These are phyloP conservation scores for Saguinus midas DNA, from an alignment of 2,113 vertebrate genomes.

Conservation along the genomic window DNA sequence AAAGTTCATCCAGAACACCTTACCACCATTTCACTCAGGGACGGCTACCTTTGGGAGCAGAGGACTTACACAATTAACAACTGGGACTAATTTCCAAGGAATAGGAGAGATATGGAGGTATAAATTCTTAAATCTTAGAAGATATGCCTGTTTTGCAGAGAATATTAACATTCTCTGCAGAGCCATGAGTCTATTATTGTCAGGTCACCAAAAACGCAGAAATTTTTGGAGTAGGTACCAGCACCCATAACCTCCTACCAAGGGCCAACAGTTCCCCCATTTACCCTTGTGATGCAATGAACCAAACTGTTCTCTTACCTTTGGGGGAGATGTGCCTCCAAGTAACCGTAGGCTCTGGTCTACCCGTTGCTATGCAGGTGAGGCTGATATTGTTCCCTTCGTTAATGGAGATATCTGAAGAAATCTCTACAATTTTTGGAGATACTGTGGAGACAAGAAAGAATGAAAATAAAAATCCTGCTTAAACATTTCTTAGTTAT, in stretches of 20 bases:
- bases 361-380: slow-evolving; percentile 94
- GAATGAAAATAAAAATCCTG: slow-evolving; percentile 47
- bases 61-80: background rate
- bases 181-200: background rate
- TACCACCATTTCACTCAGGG: background rate
- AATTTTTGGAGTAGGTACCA: accelerated
- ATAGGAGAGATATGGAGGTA: background rate
- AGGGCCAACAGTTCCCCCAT: background rate
- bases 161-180: background rate
- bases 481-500: background rate
- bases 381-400: slow-evolving; percentile 96
- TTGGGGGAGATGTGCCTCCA: slow-evolving; percentile 95
- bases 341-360: slow-evolving; percentile 94
- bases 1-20: background rate
- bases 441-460: slow-evolving; percentile 89
- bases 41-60: too few species aligned
- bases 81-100: background rate
- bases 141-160: background rate
- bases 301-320: slow-evolving; percentile 85
- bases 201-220: background rate
- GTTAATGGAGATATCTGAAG: slow-evolving; percentile 94
- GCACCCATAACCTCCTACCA: background rate
- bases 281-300: accelerated
- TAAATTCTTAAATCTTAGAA: background rate
- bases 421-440: slow-evolving; percentile 95